Percentiles rank a stretch among this genome's conserved stretches.
These are phyloP conservation scores for Dynastes hyllus DNA, from an alignment of 2,888 invertebrate species.

Conservation along the genomic window DNA sequence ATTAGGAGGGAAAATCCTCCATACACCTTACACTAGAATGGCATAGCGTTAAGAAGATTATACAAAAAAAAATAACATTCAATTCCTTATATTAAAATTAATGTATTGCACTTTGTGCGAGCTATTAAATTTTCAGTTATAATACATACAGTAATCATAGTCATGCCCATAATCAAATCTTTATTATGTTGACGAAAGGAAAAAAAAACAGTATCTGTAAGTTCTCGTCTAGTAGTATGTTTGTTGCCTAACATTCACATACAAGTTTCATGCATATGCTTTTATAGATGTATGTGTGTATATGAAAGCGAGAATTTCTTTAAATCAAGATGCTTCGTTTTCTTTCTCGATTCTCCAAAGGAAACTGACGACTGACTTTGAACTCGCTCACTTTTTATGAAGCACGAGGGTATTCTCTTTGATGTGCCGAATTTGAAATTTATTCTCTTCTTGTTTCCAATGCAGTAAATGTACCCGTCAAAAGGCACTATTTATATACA, in stretches of 20 bases:
- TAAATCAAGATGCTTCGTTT: slow-evolving; percentile 10
- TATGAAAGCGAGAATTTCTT: slow-evolving; percentile 21
- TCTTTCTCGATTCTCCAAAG: background rate
- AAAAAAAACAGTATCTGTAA: too few relatives aligned
- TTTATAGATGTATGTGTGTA: background rate
- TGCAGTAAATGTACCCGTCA: background rate
- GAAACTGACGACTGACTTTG: slow-evolving; percentile 20
- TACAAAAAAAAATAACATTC: too few relatives aligned
- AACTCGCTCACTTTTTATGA: slow-evolving; percentile 20
- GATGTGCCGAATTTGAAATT: slow-evolving; percentile 35
- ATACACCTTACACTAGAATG: too few relatives aligned
- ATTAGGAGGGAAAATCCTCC: too few relatives aligned
- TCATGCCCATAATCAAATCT: too few relatives aligned
- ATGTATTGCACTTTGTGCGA: too few relatives aligned
- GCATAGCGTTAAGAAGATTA: too few relatives aligned
- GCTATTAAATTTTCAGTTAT: too few relatives aligned
- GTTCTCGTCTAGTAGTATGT: too few relatives aligned
- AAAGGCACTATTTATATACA: slow-evolving; percentile 25
- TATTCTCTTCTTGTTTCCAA: slow-evolving; percentile 31
- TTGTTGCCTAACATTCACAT: background rate
- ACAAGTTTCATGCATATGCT: background rate
- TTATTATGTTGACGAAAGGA: too few relatives aligned
- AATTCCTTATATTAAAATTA: too few relatives aligned
- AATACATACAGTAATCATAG: too few relatives aligned
- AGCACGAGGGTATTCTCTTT: slow-evolving; percentile 12